phyloP scores from a whole-genome alignment of 2,888 invertebrate genomes.

The Agrochola lota region DNA sequence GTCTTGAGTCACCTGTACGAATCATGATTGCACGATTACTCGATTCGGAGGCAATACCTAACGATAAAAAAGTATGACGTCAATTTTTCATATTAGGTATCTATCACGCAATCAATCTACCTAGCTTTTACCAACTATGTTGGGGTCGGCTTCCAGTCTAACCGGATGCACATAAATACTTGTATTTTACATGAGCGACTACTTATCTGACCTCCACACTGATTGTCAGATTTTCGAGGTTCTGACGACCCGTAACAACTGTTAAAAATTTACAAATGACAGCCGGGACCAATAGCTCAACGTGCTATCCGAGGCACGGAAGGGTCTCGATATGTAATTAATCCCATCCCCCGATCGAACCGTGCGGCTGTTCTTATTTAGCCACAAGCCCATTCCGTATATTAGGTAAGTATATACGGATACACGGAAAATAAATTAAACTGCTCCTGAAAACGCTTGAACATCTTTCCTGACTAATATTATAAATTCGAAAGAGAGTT shows the following conservation, averaged over 20 bases:
- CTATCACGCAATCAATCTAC: not conserved
- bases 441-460: not conserved
- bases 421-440: not conserved
- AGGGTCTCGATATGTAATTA: not conserved
- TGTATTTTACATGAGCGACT: not conserved
- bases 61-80: slow-evolving; percentile 10
- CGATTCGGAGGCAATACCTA: slow-evolving; percentile 15
- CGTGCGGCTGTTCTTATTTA: not conserved
- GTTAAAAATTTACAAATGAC: not conserved
- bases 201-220: too few species aligned
- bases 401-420: not conserved
- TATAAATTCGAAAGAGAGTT: too few species aligned
- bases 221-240: not conserved
- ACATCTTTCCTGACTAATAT: not conserved
- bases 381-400: not conserved
- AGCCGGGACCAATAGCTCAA: not conserved
- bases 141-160: not conserved
- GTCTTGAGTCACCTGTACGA: slow-evolving; percentile 23
- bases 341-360: not conserved
- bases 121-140: not conserved
- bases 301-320: not conserved
- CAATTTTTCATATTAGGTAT: not conserved
- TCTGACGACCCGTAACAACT: not conserved
- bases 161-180: not conserved
- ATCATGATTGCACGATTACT: slow-evolving; percentile 16